Percentiles rank a stretch among this genome's conserved stretches.
These are phyloP conservation scores for Aramus guarauna DNA, from an alignment of 2,113 vertebrate genomes.

Conservation along the genomic window DNA sequence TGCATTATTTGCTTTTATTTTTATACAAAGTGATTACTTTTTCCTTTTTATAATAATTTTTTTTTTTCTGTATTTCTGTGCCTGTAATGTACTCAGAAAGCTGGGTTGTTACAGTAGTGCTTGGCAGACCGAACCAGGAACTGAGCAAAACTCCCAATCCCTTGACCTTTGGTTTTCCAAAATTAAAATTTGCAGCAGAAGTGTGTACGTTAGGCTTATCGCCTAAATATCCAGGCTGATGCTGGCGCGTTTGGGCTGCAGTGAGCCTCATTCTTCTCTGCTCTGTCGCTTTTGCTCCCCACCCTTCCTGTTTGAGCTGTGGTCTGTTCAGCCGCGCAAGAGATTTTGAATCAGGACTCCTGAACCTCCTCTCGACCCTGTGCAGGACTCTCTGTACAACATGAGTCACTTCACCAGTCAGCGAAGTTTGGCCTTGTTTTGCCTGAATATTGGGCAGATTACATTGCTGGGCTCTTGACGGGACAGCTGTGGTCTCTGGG, in stretches of 20 bases:
- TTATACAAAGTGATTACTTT: slow-evolving; percentile 29
- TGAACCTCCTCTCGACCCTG: not conserved
- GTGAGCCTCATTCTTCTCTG: not conserved
- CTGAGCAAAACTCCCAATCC: slow-evolving; percentile 8
- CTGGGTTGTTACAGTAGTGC: not conserved
- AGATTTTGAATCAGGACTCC: slow-evolving; percentile 6
- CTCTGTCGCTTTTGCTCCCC: not conserved
- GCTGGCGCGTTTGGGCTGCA: not conserved
- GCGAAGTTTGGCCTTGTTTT: not conserved
- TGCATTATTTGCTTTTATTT: slow-evolving; percentile 30
- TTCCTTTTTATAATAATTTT: not conserved
- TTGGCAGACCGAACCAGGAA: not conserved
- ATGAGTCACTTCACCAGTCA: slow-evolving; percentile 31
- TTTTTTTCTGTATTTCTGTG: not conserved
- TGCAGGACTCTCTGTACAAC: not conserved
- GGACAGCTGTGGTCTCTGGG: not conserved
- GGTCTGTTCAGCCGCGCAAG: not conserved
- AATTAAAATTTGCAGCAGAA: slow-evolving; percentile 11
- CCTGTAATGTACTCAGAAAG: not conserved
- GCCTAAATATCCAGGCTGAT: not conserved
- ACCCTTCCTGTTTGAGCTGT: slow-evolving; percentile 41
- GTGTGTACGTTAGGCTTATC: slow-evolving; percentile 1
- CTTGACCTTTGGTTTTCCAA: slow-evolving; percentile 37
- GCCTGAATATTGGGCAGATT: not conserved
- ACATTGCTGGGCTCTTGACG: not conserved